A percentile compares a stretch with the other conserved stretches of the same genome.
phyloP scores from a whole-genome alignment of 2,113 vertebrate genomes.

The Xenopus laevis region DNA sequence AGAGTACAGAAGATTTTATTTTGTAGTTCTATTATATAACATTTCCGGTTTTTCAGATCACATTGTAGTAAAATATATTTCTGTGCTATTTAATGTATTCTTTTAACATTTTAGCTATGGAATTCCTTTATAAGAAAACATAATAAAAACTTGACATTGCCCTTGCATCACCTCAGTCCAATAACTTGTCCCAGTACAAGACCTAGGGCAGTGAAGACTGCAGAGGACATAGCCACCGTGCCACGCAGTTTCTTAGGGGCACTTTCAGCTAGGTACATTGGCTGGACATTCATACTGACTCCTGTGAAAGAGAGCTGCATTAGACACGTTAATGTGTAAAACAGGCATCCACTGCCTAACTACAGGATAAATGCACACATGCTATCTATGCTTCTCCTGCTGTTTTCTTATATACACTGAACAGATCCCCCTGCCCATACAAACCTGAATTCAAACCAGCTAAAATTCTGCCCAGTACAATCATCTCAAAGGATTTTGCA shows the following conservation, averaged over 20 bases:
- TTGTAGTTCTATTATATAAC: too few relatives aligned
- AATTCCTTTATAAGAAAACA: background rate
- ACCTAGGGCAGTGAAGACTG: slow-evolving; percentile 79
- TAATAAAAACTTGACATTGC: background rate
- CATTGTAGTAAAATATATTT: too few relatives aligned
- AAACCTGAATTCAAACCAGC: slow-evolving; percentile 80
- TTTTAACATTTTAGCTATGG: background rate
- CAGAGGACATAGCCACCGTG: slow-evolving; percentile 74
- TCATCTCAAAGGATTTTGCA: slow-evolving; percentile 84
- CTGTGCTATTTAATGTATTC: too few relatives aligned
- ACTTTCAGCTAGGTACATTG: slow-evolving; percentile 90
- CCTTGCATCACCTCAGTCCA: slow-evolving; percentile 72
- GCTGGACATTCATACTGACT: slow-evolving; percentile 88
- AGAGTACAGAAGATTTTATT: too few relatives aligned
- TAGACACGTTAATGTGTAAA: background rate
- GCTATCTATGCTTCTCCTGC: too few relatives aligned
- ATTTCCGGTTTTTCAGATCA: too few relatives aligned
- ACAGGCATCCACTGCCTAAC: too few relatives aligned
- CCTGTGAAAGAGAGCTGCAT: slow-evolving; percentile 59
- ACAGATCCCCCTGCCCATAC: background rate
- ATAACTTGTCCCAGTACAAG: slow-evolving; percentile 80
- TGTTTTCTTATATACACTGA: too few relatives aligned
- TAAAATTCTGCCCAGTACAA: slow-evolving; percentile 78
- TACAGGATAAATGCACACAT: too few relatives aligned
- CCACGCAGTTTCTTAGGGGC: slow-evolving; percentile 81